Base-by-base conservation (phyloP, 2,797 vertebrate genomes). In the Aulostomus chinensis region DNA sequence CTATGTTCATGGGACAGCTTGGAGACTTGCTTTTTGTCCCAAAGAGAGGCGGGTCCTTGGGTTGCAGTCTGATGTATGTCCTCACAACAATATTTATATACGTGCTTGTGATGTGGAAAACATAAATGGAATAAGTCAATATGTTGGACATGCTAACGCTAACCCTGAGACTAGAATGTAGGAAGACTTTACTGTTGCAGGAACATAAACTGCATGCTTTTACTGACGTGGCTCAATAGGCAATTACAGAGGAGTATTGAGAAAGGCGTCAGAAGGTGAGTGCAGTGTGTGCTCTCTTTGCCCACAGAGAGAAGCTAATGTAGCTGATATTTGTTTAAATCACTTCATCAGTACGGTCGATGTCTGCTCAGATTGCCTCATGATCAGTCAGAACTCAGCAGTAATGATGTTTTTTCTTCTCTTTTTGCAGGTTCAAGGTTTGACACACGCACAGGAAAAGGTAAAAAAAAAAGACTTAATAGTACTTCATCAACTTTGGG, bases 391-490 rank as follows among this genome's bases (percentile, higher is more conserved):
- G 3, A 37, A 42, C 58, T 32, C 31, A 54, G 26, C 29, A 36
- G 6, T 80, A 56, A 83, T 68, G 33, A 62, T 67, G 14, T 41
- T 58, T 39, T 39, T 45, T 29, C 29, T 3, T 47, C 13, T 43
- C 18, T 8, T 45, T 37, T 57, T 36, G 11, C 77, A 89, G 86
- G 86, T 59, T 82, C 72, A 15, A 53, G 70, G 52, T 86, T 88
- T 68, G 82, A 83, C 76, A 77, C 64, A 3, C 80, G 81, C 68
- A 78, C 70, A n/a, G 80, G 78, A 15, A 83, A 80, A 86, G 81
- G 85, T 88, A 86, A 78, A 64, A 63, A 38, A 34, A 24, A 49
- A 17, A 17, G 12, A 28, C 13, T 1, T 14, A 0, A 9, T 7
- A 22, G 7, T 7, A 4, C 21, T 22, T 7, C 21, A 22, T 4